These are phyloP conservation scores for Thecophora atra DNA, from an alignment of 2,888 invertebrate species.

Conservation along the genomic window DNA sequence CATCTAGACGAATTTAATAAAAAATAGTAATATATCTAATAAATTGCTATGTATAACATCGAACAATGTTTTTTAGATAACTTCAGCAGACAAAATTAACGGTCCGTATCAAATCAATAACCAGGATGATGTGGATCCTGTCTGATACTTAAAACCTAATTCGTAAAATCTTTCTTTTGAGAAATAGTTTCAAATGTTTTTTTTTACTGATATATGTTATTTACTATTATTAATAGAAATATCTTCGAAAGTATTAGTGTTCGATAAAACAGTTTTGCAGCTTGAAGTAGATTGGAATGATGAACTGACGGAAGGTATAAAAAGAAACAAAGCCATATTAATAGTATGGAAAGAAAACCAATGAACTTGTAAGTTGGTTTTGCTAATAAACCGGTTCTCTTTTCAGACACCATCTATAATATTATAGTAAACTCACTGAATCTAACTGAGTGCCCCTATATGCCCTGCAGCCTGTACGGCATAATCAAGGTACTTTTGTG, in stretches of 20 bases:
- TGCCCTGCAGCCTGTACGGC: conserved; percentile 57
- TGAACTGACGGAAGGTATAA: conserved; percentile 56
- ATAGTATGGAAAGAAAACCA: no score
- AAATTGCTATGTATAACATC: neutral
- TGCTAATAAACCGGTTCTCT: neutral
- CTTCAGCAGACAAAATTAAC: neutral
- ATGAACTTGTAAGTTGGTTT: neutral
- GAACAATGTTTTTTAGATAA: neutral
- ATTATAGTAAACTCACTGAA: conserved; percentile 56
- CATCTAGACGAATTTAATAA: no score
- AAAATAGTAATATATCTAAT: no score
- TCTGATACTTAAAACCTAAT: no score
- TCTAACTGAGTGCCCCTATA: conserved; percentile 51
- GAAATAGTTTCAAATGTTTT: neutral
- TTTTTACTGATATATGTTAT: neutral
- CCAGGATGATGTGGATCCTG: neutral
- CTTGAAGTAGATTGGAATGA: conserved; percentile 59
- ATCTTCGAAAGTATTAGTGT: conserved; percentile 6
- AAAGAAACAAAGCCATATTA: no score
- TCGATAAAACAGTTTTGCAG: conserved; percentile 47
- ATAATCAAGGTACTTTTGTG: conserved; percentile 45
- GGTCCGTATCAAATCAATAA: neutral
- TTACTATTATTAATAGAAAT: conserved; percentile 15
- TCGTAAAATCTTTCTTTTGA: no score
- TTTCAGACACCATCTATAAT: conserved; percentile 57